phyloP scores from a whole-genome alignment of 1,140 invertebrate genomes.

The Leptoteleia sp. region DNA sequence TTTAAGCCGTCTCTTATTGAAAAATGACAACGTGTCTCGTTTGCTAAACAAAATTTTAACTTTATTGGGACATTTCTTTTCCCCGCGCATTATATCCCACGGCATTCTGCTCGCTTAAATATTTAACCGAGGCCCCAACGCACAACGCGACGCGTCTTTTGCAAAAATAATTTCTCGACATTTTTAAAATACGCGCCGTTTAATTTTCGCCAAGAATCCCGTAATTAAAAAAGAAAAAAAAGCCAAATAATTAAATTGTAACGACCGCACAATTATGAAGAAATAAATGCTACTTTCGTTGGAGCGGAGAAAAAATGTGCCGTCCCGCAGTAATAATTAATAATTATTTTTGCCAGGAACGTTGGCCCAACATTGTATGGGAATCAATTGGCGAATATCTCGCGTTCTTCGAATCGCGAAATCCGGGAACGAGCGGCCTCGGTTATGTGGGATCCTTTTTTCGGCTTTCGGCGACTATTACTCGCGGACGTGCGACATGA shows the following conservation, averaged over 20 bases:
- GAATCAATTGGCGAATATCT: constrained; percentile 25
- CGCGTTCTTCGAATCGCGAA: constrained; percentile 32
- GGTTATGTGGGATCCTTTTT: constrained; percentile 21
- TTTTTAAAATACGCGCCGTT: too few species aligned
- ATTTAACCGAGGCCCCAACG: too few species aligned
- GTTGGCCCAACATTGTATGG: constrained; percentile 2
- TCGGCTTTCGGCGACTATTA: constrained; percentile 21
- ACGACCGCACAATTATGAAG: neutral
- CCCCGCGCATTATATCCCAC: too few species aligned
- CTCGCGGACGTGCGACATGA: constrained; percentile 36
- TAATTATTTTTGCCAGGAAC: constrained; percentile 23
- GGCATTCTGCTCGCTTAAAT: too few species aligned
- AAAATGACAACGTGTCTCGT: too few species aligned
- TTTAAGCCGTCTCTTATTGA: too few species aligned
- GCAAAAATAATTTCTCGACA: neutral
- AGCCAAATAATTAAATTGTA: neutral
- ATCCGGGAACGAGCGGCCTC: constrained; percentile 17
- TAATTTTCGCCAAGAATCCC: too few species aligned
- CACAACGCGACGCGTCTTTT: too few species aligned
- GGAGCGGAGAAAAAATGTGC: constrained; percentile 5
- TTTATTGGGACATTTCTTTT: too few species aligned
- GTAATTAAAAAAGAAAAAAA: neutral
- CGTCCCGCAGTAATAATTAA: constrained; percentile 25
- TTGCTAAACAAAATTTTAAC: too few species aligned
- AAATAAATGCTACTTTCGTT: too few species aligned